These are phyloP conservation scores for Upupa epops DNA, from an alignment of 2,113 vertebrate genomes.

Conservation along the genomic window DNA sequence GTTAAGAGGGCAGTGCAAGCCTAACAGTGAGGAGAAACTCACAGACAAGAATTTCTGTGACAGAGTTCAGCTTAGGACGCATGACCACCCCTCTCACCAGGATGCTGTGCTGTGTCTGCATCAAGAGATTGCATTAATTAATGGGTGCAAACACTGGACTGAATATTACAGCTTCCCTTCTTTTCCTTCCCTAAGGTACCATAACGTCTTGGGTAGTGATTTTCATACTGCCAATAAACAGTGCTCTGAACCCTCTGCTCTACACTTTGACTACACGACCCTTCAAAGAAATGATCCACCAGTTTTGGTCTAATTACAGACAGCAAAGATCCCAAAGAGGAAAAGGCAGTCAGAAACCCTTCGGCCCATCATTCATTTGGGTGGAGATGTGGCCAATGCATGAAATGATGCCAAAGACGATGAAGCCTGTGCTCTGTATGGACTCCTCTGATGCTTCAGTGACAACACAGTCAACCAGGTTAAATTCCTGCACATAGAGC, in stretches of 20 bases:
- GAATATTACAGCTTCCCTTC: constrained; percentile 34
- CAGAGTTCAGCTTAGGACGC: neutral
- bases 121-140: neutral
- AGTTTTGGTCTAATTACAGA: constrained; percentile 91
- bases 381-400: constrained; percentile 90
- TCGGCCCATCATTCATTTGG: constrained; percentile 86
- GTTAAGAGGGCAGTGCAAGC: neutral
- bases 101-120: neutral
- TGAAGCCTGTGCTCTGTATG: constrained; percentile 70
- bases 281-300: constrained; percentile 95
- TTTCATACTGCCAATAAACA: constrained; percentile 97
- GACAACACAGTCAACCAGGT: constrained; percentile 66
- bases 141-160: neutral
- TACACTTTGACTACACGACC: constrained; percentile 96
- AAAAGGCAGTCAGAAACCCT: constrained; percentile 73
- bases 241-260: constrained; percentile 94
- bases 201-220: constrained; percentile 98
- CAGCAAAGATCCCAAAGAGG: constrained; percentile 79
- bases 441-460: constrained; percentile 69
- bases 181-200: constrained; percentile 78
- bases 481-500: constrained; percentile 64
- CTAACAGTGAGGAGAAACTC: neutral
- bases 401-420: constrained; percentile 73
- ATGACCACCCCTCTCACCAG: neutral
- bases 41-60: neutral